Conservation (phyloP, 2,888 invertebrate species). For the Pherbina coryleti region DNA sequence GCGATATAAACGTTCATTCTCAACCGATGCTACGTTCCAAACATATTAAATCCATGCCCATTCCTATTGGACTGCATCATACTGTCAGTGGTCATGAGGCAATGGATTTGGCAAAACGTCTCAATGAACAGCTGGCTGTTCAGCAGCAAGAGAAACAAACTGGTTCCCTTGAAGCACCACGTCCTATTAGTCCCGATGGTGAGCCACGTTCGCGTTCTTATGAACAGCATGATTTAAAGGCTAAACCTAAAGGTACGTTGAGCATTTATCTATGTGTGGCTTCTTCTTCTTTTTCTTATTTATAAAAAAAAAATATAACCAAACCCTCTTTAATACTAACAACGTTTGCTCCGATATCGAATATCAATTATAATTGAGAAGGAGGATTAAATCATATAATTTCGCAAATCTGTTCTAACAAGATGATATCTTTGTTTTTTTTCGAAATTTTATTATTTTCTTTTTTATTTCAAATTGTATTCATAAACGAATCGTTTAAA, state of each 20-base stretch:
- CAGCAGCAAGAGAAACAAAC: slow-evolving; percentile 62
- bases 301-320: not conserved
- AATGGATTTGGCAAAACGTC: slow-evolving; percentile 79
- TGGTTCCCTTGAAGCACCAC: slow-evolving; percentile 58
- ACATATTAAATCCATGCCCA: slow-evolving; percentile 78
- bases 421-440: no score
- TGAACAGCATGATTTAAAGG: slow-evolving; percentile 72
- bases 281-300: not conserved
- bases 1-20: slow-evolving; percentile 55
- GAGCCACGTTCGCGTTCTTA: slow-evolving; percentile 78
- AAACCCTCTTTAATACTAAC: not conserved
- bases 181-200: slow-evolving; percentile 71
- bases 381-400: not conserved
- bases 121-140: slow-evolving; percentile 75
- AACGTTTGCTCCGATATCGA: not conserved
- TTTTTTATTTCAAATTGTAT: no score
- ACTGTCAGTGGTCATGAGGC: slow-evolving; percentile 87
- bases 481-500: no score
- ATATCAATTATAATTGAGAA: slow-evolving; percentile 6
- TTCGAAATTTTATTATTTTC: no score
- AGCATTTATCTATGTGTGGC: not conserved
- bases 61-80: slow-evolving; percentile 78
- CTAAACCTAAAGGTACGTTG: slow-evolving; percentile 59
- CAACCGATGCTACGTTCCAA: slow-evolving; percentile 64
- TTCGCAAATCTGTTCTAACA: no score